These are phyloP conservation scores for Hydractinia symbiolongicarpus DNA, from an alignment of 30 jellyfish, hydroid and myxozoan species.

Conservation along the genomic window DNA sequence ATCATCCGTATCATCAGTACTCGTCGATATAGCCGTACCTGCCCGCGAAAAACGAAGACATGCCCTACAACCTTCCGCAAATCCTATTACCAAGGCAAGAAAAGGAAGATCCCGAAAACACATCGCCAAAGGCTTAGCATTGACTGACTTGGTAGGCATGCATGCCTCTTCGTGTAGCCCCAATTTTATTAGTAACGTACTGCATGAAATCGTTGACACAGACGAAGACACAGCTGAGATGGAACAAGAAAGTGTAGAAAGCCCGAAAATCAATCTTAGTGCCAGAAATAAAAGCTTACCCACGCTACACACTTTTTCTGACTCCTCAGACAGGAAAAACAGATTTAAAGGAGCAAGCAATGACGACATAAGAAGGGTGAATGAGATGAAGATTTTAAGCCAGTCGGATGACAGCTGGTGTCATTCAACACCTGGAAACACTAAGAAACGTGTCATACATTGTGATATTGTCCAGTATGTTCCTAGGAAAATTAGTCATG, in stretches of 20 bases:
- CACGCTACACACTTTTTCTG: background rate
- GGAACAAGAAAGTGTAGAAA: no score
- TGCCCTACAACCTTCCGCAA: conserved; percentile 46
- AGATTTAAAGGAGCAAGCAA: background rate
- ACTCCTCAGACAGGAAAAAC: background rate
- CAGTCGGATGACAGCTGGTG: no score
- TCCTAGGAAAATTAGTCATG: background rate
- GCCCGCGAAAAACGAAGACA: conserved; percentile 61
- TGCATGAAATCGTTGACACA: no score
- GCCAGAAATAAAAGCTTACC: background rate
- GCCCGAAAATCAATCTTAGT: no score
- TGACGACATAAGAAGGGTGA: no score
- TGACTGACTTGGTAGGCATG: no score
- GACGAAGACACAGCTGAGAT: no score
- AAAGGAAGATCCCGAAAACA: background rate
- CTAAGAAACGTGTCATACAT: background rate
- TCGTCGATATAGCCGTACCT: conserved; percentile 89
- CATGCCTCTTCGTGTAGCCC: no score
- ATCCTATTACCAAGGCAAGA: conserved; percentile 12
- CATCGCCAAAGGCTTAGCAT: background rate
- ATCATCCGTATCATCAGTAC: conserved; percentile 51
- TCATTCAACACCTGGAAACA: no score
- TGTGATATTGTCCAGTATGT: background rate
- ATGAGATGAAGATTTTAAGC: no score
- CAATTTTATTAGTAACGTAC: no score